Conservation (phyloP, 92 coral and sea anemone genomes). For the Siderastrea radians region DNA sequence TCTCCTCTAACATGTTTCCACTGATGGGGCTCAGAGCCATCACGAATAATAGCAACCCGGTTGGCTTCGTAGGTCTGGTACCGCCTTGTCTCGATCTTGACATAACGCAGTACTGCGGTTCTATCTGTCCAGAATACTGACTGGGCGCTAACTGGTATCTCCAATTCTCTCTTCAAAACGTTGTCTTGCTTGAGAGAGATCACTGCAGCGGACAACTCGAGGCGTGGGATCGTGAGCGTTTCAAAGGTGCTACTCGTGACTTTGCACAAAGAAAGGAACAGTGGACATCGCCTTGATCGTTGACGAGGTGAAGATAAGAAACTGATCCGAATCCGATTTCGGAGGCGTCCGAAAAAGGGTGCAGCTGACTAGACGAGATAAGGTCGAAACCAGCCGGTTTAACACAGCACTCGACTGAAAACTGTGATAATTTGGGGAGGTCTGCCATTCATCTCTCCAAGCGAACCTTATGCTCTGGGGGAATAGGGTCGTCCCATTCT, state of each 20-base stretch:
- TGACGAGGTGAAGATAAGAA: constrained; percentile 15
- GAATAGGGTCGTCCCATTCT: constrained; percentile 26
- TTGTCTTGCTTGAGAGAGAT: constrained; percentile 15
- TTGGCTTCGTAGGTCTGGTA: constrained; percentile 49
- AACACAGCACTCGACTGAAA: neutral
- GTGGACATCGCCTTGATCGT: neutral
- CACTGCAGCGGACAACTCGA: constrained; percentile 10
- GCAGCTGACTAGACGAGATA: no score
- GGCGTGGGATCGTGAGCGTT: constrained; percentile 25
- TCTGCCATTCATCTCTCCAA: constrained; percentile 21
- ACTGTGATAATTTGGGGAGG: constrained; percentile 11
- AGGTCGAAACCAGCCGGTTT: neutral
- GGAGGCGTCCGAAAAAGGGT: constrained; percentile 33
- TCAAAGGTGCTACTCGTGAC: constrained; percentile 37
- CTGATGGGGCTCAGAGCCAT: constrained; percentile 15
- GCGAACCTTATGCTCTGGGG: neutral
- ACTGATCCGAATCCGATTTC: constrained; percentile 15
- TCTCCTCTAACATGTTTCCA: constrained; percentile 31
- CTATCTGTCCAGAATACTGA: no score
- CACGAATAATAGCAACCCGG: constrained; percentile 30
- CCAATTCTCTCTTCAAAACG: neutral
- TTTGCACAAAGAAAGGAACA: constrained; percentile 29
- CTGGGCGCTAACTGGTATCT: neutral
- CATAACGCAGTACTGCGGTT: no score
- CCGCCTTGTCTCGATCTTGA: constrained; percentile 11